Base-by-base conservation (phyloP, 2,113 vertebrate genomes). In the Spilogale gracilis region DNA sequence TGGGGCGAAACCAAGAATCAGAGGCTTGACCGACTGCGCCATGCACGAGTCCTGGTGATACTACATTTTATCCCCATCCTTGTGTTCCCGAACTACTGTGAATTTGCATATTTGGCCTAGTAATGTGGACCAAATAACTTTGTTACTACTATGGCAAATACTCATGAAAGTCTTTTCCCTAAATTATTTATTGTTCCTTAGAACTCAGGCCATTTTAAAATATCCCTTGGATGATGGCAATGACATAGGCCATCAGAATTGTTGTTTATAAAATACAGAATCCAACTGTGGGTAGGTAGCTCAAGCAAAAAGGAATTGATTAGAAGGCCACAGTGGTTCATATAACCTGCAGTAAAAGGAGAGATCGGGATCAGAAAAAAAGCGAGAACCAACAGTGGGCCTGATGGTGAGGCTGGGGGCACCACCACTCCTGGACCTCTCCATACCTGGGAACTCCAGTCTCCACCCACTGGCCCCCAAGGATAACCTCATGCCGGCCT, bases 281-380 rank as follows among this genome's bases (percentile, higher is more conserved):
- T 81, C 30, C 56, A 91, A 20, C n/a, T 91, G 79, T 91, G 71
- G 63, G 65, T 81, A 95, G 63, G 65, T 81, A 95, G 60, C 27
- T n/a, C 74, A 82, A 78, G 73, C 43, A 48, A 85, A 92, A 86
- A 69, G 65, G 30, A 81, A 58, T 86, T 63, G 38, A 78, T 80
- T 52, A 63, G 54, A 91, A 92, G 52, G 90, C 67, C 43, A 81
- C 20, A 11, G n/a, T 54, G 10, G 1, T 88, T 91, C 30, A 80
- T 20, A 61, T 20, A 25, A 85, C 45, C 67, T 52, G 48, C 52
- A 94, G 52, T 60, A 78, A 87, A 91, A 30, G 52, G 27, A 88
- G 84, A 88, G 52, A 43, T 91, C 1, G 63, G 73, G 6, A 38
- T 73, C 32, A 95, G 82, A 95, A 84, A 88, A 73, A 21, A 92